Percentiles rank a stretch among this genome's conserved stretches.
phyloP scores from a whole-genome alignment of 2,888 invertebrate genomes.

The Lasioglossum marginatum region DNA sequence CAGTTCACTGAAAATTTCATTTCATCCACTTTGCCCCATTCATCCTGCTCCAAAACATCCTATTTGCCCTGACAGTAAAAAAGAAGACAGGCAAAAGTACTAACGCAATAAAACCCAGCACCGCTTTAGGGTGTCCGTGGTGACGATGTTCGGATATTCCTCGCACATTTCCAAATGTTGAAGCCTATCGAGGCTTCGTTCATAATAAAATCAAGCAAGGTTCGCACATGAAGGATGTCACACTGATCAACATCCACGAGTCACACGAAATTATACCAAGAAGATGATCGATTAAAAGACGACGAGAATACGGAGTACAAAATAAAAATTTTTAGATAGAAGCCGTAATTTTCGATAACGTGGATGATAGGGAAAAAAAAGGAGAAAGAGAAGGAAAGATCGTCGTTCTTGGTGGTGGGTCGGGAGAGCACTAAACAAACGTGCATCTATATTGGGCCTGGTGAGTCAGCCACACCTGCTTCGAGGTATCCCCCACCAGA shows the following conservation, averaged over 20 bases:
- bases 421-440: conserved; percentile 81
- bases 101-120: conserved; percentile 79
- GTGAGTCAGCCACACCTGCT: conserved; percentile 82
- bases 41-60: not conserved
- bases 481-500: conserved; percentile 71
- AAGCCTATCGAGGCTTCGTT: conserved; percentile 53
- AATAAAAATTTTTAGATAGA: not conserved
- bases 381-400: conserved; percentile 52
- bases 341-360: conserved; percentile 27
- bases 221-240: conserved; percentile 53
- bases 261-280: not conserved
- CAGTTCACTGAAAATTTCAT: not conserved
- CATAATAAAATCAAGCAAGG: conserved; percentile 55
- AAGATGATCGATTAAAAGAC: not conserved
- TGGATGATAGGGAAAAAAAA: conserved; percentile 6
- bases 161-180: conserved; percentile 73
- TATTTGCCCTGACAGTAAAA: not conserved
- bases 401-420: conserved; percentile 73
- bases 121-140: conserved; percentile 75
- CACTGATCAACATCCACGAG: conserved; percentile 26
- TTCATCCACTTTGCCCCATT: not conserved
- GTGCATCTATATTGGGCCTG: conserved; percentile 79
- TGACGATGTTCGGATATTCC: conserved; percentile 74
- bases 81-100: conserved; percentile 59
- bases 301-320: not conserved